These are phyloP conservation scores for Melanogrammus aeglefinus DNA, from an alignment of 2,797 vertebrate genomes.

Conservation along the genomic window DNA sequence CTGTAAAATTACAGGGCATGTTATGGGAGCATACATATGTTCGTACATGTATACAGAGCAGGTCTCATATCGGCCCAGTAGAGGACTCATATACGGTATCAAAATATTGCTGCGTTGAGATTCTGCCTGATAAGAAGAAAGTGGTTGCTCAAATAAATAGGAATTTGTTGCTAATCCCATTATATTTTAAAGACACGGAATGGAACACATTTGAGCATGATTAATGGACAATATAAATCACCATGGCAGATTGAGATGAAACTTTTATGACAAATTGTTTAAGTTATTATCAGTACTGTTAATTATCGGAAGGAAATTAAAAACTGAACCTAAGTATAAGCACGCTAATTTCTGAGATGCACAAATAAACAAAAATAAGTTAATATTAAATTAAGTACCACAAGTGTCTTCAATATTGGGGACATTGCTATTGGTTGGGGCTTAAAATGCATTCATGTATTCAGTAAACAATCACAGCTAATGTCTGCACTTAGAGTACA, in stretches of 20 bases:
- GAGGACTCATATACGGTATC: no score
- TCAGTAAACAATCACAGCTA: neutral
- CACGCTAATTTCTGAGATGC: neutral
- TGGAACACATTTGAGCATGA: no score
- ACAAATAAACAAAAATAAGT: neutral
- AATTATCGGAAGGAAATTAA: neutral
- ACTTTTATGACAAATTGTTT: neutral
- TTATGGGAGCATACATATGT: neutral
- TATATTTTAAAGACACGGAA: neutral
- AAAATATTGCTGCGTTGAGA: neutral
- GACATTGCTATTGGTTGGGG: neutral
- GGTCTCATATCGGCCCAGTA: neutral
- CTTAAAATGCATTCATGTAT: slow-evolving; percentile 1
- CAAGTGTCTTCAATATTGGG: neutral
- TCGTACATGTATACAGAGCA: neutral
- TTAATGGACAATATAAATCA: neutral
- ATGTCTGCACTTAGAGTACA: neutral
- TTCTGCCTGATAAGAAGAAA: neutral
- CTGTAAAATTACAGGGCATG: neutral
- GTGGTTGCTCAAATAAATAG: neutral
- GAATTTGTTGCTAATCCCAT: neutral
- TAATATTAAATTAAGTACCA: neutral
- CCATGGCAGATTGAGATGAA: neutral
- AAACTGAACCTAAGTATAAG: neutral
- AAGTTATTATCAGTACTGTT: neutral